These are phyloP conservation scores for Epinotia demarniana DNA, from an alignment of 2,888 invertebrate species.

Conservation along the genomic window DNA sequence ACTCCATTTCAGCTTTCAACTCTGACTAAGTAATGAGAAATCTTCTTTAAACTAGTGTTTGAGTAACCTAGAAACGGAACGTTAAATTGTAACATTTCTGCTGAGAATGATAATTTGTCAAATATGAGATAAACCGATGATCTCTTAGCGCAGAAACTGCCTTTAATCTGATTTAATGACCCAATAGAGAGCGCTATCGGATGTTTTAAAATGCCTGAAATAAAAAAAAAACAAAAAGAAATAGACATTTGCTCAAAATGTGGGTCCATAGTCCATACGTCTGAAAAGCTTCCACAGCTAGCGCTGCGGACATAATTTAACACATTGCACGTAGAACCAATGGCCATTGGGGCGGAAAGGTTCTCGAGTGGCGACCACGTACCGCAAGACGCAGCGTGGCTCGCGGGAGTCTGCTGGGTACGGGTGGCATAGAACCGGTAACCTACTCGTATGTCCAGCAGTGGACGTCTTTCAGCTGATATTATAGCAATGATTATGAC, in stretches of 20 bases:
- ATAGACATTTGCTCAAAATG: background rate
- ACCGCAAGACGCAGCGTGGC: too few relatives aligned
- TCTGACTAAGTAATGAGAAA: slow-evolving; percentile 46
- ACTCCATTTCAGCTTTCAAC: slow-evolving; percentile 47
- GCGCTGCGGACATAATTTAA: background rate
- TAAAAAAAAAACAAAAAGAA: background rate
- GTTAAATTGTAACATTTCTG: slow-evolving; percentile 24
- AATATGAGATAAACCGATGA: slow-evolving; percentile 1
- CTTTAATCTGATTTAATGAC: background rate
- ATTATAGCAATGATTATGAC: too few relatives aligned
- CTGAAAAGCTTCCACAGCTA: background rate
- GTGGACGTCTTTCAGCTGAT: too few relatives aligned
- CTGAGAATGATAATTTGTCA: slow-evolving; percentile 23
- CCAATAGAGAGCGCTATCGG: background rate
- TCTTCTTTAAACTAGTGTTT: slow-evolving; percentile 44
- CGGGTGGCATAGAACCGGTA: too few relatives aligned
- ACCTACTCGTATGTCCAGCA: too few relatives aligned
- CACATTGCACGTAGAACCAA: too few relatives aligned
- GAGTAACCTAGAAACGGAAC: slow-evolving; percentile 37
- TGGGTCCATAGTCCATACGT: background rate
- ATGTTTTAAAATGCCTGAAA: background rate
- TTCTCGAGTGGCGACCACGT: too few relatives aligned
- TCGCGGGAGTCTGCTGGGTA: too few relatives aligned
- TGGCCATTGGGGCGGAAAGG: too few relatives aligned
- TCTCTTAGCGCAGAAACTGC: background rate